Evolutionary conservation across 2,888 invertebrate species (phyloP).

Genomic region (Lasioglossum vierecki): DNA sequence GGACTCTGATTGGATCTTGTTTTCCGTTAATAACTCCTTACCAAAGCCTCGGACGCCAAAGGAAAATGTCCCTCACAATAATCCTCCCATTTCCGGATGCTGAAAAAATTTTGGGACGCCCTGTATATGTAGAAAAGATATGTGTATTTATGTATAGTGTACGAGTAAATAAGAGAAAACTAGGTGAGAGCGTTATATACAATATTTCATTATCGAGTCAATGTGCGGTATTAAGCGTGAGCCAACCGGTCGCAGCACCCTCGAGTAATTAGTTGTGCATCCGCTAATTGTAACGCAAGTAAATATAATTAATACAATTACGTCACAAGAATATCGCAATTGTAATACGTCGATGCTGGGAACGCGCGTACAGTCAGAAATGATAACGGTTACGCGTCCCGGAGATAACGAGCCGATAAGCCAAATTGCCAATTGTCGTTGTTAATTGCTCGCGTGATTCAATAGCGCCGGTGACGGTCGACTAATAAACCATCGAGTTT

Average conservation of each 20-base stretch:
- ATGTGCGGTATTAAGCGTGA: slow-evolving; percentile 12
- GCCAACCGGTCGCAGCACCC: background rate
- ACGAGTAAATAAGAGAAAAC: slow-evolving; percentile 27
- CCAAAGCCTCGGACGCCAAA: too few relatives aligned
- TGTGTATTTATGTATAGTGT: too few relatives aligned
- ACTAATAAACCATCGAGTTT: background rate
- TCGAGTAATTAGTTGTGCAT: slow-evolving; percentile 44
- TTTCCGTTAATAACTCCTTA: too few relatives aligned
- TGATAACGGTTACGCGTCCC: slow-evolving; percentile 32
- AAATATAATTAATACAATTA: slow-evolving; percentile 60
- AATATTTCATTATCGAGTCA: slow-evolving; percentile 45
- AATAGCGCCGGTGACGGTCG: slow-evolving; percentile 16
- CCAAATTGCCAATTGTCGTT: slow-evolving; percentile 54
- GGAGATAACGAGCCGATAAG: slow-evolving; percentile 50
- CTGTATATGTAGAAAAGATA: too few relatives aligned
- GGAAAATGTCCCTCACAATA: too few relatives aligned
- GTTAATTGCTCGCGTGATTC: slow-evolving; percentile 45
- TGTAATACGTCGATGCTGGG: slow-evolving; percentile 26
- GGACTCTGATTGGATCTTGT: too few relatives aligned
- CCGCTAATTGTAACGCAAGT: slow-evolving; percentile 53
- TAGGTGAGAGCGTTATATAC: slow-evolving; percentile 13
- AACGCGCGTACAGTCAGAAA: slow-evolving; percentile 6
- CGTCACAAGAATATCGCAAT: slow-evolving; percentile 39
- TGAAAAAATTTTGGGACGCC: too few relatives aligned
- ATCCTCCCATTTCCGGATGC: too few relatives aligned